Evolutionary conservation across 2,113 vertebrate species (phyloP).

Genomic region (Rhabdornis inornatus): DNA sequence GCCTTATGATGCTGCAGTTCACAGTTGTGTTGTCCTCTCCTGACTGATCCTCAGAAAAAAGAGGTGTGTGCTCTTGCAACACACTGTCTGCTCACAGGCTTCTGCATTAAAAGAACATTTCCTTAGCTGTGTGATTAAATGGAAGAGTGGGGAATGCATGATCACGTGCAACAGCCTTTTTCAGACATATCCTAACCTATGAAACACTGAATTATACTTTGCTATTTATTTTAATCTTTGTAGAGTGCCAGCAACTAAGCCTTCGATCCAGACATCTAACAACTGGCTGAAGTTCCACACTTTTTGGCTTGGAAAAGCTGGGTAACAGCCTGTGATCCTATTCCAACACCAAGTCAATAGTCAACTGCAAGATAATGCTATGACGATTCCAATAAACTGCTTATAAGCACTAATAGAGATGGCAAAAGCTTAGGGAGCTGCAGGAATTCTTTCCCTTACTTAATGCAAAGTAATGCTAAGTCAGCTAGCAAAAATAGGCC

Average conservation of each 20-base stretch:
- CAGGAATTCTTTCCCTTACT: not conserved
- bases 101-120: not conserved
- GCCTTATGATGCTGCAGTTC: rapidly evolving
- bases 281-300: not conserved
- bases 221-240: not conserved
- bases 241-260: not conserved
- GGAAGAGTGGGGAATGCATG: not conserved
- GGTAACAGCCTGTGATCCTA: not conserved
- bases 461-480: not conserved
- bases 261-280: not conserved
- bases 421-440: not conserved
- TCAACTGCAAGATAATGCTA: not conserved
- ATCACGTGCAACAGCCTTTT: not conserved
- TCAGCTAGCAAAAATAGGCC: constrained; percentile 12
- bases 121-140: not conserved
- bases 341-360: not conserved
- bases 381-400: not conserved
- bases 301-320: not conserved
- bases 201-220: not conserved
- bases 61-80: rapidly evolving
- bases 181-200: not conserved
- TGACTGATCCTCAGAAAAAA: not conserved
- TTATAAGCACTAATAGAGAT: not conserved
- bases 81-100: not conserved
- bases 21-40: not conserved